These are phyloP conservation scores for Miichthys miiuy DNA, from an alignment of 2,797 vertebrate genomes.

Conservation along the genomic window DNA sequence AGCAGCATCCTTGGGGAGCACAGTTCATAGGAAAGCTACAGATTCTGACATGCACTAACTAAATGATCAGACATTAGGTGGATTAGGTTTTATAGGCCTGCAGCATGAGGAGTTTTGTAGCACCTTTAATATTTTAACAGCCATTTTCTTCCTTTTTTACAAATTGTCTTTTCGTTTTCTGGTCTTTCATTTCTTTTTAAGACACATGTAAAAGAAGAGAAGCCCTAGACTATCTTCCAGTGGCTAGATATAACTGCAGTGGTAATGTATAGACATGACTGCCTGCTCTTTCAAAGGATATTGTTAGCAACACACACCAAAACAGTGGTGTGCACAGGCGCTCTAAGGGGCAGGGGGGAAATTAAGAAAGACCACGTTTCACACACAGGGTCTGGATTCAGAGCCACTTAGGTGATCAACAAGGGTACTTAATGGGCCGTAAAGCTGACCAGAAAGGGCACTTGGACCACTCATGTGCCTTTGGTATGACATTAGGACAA, in stretches of 20 bases:
- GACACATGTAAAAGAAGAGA: neutral
- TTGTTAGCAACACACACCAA: neutral
- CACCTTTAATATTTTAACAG: conserved; percentile 27
- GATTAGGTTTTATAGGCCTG: conserved; percentile 2
- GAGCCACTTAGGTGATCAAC: conserved; percentile 20
- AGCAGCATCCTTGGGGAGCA: conserved; percentile 4
- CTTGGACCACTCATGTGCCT: conserved; percentile 38
- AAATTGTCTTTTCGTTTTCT: neutral
- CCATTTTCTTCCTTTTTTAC: neutral
- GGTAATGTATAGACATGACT: neutral
- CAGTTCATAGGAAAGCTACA: conserved; percentile 31
- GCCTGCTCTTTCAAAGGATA: neutral
- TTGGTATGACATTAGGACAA: conserved; percentile 35
- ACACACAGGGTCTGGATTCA: conserved; percentile 16
- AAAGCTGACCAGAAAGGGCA: conserved; percentile 44
- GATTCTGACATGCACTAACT: conserved; percentile 24
- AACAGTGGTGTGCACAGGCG: neutral
- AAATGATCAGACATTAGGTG: conserved; percentile 18
- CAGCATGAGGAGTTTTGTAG: conserved; percentile 9
- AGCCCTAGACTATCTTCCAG: neutral
- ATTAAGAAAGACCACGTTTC: conserved; percentile 1
- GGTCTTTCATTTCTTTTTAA: conserved; percentile 2
- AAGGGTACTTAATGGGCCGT: conserved; percentile 30
- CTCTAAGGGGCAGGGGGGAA: neutral
- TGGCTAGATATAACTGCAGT: neutral